Base-by-base conservation (phyloP, 1,140 invertebrate species). In the Zaprionus vittiger region DNA sequence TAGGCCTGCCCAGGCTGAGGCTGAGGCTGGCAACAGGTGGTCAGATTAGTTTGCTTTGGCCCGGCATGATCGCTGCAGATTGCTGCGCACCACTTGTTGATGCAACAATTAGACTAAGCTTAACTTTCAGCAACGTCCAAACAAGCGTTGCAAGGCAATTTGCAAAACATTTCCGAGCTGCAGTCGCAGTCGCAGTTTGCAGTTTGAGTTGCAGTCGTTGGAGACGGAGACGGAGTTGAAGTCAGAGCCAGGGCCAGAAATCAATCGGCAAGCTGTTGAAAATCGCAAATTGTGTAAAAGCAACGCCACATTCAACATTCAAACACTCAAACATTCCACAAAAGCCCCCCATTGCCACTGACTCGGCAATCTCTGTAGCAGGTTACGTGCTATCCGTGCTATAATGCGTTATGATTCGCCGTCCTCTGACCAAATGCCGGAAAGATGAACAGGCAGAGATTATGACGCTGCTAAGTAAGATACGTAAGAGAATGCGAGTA, bases 191-290 rank as follows among this genome's bases (percentile, higher is more conserved):
- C 64, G 34, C 28, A 31, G 28, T 31, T 31, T 28, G 26, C 15
- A 26, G 24, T 26, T 26, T 26, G 24, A 26, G 24, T 26, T 26
- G 24, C 24, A 41, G 38, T 41, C 38, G 31, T 34, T 9, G 38
- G 4, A 41, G 38, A 15, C 15, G 38, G 14, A 41, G 38, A 0
- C 34, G 61, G 9, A 63, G 38, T 63, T 34, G 28, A 12, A 24
- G 17, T 41, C 44, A 56, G 47, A 70, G 71, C 71, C 56, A 77
- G 61, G 68, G 71, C 31, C 56, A 81, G 76, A 81, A 89, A 89
- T 89, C 85, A 89, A 89, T 89, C 85, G 85, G 56, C 79, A 89
- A 89, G 85, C 85, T 89, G 85, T 89, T 89, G 76, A 82, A 89
- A 80, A 90, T 90, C 59, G 68, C 59, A 90, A 85, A 90, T 82